These are phyloP conservation scores for Strigamia maritima DNA, from an alignment of 2,888 invertebrate species.

Conservation along the genomic window DNA sequence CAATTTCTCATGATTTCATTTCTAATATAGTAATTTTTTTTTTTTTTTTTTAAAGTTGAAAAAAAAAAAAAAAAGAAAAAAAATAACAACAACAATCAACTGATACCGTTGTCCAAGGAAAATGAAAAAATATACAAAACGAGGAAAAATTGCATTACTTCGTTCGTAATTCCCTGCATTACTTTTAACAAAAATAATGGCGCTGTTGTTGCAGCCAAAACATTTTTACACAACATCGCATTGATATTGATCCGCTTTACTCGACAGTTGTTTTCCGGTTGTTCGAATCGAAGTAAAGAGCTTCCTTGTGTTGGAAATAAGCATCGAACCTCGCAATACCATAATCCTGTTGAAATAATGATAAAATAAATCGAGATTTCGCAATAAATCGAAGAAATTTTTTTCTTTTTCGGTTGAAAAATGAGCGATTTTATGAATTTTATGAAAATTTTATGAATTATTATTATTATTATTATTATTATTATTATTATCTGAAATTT, in stretches of 20 bases:
- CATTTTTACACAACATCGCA: background rate
- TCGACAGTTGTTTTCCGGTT: conserved; percentile 19
- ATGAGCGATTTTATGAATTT: background rate
- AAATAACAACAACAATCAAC: background rate
- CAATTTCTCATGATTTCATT: conserved; percentile 16
- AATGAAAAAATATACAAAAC: background rate
- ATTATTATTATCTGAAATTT: background rate
- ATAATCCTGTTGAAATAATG: conserved; percentile 61
- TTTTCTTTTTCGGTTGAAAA: background rate
- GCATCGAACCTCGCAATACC: conserved; percentile 62
- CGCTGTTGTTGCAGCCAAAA: background rate
- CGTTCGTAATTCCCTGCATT: conserved; percentile 9
- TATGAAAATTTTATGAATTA: no score
- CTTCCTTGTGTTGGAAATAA: conserved; percentile 57
- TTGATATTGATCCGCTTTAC: background rate
- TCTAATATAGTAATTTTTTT: background rate
- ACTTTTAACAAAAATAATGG: background rate
- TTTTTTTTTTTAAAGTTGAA: background rate
- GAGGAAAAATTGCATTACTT: conserved; percentile 17
- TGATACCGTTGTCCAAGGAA: background rate
- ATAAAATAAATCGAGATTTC: background rate
- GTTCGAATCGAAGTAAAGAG: background rate
- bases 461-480: background rate
- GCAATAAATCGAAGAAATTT: background rate
- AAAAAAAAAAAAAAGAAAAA: background rate